These are phyloP conservation scores for Drosophila leonis DNA, from an alignment of 2,888 invertebrate genomes.

Conservation along the genomic window DNA sequence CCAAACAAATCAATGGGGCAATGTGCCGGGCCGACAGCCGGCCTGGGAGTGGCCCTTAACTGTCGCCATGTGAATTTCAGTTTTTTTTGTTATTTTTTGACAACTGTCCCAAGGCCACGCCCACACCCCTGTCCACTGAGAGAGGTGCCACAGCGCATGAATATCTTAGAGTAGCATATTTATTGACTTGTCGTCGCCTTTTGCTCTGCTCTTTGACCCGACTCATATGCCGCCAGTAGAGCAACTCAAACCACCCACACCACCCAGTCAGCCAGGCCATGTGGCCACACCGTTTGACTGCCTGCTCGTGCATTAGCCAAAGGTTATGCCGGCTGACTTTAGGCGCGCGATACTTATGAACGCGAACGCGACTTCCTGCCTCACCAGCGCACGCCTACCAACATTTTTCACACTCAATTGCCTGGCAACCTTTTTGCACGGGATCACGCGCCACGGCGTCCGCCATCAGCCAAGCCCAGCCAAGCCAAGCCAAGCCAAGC, in stretches of 20 bases:
- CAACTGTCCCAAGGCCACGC: constrained; percentile 21
- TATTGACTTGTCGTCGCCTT: constrained; percentile 71
- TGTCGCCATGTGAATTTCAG: constrained; percentile 64
- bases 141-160: constrained; percentile 49
- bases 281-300: constrained; percentile 71
- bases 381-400: constrained; percentile 60
- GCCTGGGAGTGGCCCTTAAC: constrained; percentile 41
- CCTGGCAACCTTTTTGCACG: constrained; percentile 75
- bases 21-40: constrained; percentile 2
- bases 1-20: constrained; percentile 75
- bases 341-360: constrained; percentile 55
- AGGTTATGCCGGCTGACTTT: constrained; percentile 60
- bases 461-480: constrained; percentile 1
- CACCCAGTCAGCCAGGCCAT: constrained; percentile 1
- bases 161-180: constrained; percentile 71
- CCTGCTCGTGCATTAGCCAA: constrained; percentile 76
- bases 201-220: constrained; percentile 61
- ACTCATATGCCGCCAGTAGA: constrained; percentile 63
- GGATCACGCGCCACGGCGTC: constrained; percentile 68
- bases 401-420: constrained; percentile 81
- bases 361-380: constrained; percentile 43
- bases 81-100: constrained; percentile 20
- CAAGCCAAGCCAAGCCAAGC: constrained; percentile 6
- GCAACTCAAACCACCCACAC: neutral
- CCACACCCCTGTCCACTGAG: neutral